A percentile compares a stretch with the other conserved stretches of the same genome.
These are phyloP conservation scores for Poecilia latipinna DNA, from an alignment of 2,113 vertebrate genomes.

Conservation along the genomic window DNA sequence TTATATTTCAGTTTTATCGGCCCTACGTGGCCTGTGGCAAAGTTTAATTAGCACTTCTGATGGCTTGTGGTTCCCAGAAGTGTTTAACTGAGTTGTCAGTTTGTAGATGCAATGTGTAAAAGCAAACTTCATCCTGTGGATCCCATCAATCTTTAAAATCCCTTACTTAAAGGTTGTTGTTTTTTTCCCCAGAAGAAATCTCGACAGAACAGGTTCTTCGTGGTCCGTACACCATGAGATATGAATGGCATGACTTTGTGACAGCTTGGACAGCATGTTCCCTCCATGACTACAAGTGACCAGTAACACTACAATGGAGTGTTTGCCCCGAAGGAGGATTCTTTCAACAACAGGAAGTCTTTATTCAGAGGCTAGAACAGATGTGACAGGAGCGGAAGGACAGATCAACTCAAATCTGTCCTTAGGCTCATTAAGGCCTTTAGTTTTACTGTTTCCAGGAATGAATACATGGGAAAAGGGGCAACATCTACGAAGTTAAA, in stretches of 20 bases:
- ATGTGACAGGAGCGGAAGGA: constrained; percentile 9
- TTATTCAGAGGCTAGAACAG: constrained; percentile 17
- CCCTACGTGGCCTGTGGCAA: background rate
- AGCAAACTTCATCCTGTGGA: no score
- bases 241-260: background rate
- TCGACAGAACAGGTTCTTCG: background rate
- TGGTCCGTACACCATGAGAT: background rate
- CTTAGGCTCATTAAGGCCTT: no score
- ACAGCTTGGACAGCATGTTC: background rate
- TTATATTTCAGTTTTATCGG: background rate
- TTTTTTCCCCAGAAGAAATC: background rate
- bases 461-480: no score
- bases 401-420: background rate
- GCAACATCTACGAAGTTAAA: background rate
- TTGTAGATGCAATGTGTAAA: no score
- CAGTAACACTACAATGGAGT: background rate
- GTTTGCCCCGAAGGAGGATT: background rate
- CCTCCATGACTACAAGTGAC: background rate
- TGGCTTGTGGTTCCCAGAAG: no score
- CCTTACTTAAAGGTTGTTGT: fast-evolving
- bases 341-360: background rate
- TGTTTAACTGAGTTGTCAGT: no score
- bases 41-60: no score
- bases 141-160: no score
- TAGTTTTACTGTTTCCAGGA: no score